A percentile compares a stretch with the other conserved stretches of the same genome.
Evolutionary conservation across 2,888 invertebrate genomes (phyloP).

Genomic region (Argyra leucocephala): DNA sequence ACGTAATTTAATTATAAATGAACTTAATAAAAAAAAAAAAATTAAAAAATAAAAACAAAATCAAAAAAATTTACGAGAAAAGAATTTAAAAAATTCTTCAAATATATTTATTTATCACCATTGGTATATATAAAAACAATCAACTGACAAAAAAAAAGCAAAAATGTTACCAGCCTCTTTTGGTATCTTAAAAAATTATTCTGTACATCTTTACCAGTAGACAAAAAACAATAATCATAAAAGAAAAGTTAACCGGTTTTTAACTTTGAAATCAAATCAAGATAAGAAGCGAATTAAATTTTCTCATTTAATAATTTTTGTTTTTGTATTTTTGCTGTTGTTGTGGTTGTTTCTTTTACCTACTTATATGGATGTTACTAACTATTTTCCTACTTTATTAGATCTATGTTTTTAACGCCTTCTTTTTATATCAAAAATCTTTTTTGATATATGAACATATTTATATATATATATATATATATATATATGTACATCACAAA

Average conservation of each 20-base stretch:
- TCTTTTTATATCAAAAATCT: not conserved
- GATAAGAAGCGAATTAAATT: constrained; percentile 3
- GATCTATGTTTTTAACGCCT: constrained; percentile 3
- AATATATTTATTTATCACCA: not conserved
- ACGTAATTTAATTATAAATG: not conserved
- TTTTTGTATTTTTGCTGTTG: not conserved
- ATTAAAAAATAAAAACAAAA: not conserved
- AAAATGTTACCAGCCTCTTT: not conserved
- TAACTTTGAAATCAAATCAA: constrained; percentile 4
- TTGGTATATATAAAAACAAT: constrained; percentile 1
- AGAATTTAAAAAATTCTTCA: constrained; percentile 1
- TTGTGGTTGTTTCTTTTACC: not conserved
- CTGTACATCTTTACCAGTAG: not conserved
- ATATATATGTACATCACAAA: too few relatives aligned
- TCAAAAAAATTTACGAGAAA: not conserved
- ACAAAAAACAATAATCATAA: not conserved
- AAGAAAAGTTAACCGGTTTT: not conserved
- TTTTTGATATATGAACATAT: too few relatives aligned
- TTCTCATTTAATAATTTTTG: not conserved
- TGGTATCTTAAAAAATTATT: not conserved
- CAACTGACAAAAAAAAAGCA: too few relatives aligned
- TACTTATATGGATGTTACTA: too few relatives aligned
- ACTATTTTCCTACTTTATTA: not conserved
- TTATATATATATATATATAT: too few relatives aligned
- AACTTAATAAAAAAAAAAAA: not conserved